These are phyloP conservation scores for Chiloscyllium punctatum DNA, from an alignment of 2,797 vertebrate genomes.

Conservation along the genomic window DNA sequence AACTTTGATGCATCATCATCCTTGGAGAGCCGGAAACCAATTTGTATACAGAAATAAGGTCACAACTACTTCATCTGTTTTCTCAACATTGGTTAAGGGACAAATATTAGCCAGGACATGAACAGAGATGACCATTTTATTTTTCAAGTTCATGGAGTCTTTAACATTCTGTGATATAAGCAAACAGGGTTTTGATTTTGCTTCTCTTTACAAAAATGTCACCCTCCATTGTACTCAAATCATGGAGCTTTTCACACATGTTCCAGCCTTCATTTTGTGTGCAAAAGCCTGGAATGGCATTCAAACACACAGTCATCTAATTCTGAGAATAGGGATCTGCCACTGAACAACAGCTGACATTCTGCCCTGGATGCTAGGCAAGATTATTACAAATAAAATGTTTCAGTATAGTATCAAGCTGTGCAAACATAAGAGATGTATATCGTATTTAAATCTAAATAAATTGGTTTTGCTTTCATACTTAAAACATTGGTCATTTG, in stretches of 20 bases:
- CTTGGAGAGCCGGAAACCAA: not conserved
- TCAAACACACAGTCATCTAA: not conserved
- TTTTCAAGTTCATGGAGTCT: not conserved
- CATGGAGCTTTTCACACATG: not conserved
- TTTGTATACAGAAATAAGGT: too few species aligned
- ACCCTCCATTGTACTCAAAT: not conserved
- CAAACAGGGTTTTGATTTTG: not conserved
- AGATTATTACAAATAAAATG: not conserved
- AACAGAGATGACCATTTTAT: too few species aligned
- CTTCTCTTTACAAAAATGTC: not conserved
- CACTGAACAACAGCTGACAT: not conserved
- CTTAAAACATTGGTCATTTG: not conserved
- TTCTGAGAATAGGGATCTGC: not conserved
- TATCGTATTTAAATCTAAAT: not conserved
- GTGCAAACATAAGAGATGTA: not conserved
- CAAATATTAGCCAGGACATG: not conserved
- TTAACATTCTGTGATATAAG: not conserved
- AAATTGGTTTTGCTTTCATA: not conserved
- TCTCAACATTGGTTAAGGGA: not conserved
- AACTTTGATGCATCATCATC: not conserved
- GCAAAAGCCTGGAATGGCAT: not conserved
- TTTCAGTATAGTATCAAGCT: not conserved
- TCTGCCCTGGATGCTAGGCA: not conserved
- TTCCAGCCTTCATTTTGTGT: not conserved
- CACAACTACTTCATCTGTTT: not conserved